Evolutionary conservation across 1,140 invertebrate species (phyloP), one percentile per base, ranked within the genome.

Genomic region (Conus betulinus): DNA sequence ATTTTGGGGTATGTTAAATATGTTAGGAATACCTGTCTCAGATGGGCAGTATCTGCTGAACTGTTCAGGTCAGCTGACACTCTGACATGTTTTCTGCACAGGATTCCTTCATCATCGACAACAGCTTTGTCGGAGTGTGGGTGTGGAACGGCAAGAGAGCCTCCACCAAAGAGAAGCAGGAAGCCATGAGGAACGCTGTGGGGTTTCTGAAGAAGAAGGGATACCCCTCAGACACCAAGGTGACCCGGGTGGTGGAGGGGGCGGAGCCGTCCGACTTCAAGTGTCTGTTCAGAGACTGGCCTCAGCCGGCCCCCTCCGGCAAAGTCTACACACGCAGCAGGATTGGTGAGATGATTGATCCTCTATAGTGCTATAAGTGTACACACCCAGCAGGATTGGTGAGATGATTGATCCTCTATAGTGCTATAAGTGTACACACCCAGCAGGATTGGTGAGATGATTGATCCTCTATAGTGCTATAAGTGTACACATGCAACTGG

Each of bases 131-230:
- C 57, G 98, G 98, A 1, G 97, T 99, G 88, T 99, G 98, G 98
- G 97, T 98, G 3, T 99, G 98, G 98, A 97, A 98, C 11, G 98
- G 98, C 0, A 96, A 96, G 93, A 95, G 97, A 90, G 96, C 97
- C 71, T 97, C 95, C 82, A 95, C 95, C 63, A 97, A 96, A 90
- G 97, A 97, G 94, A 96, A 97, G 90, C 96, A 96, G 51, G 98
- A 97, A 95, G 97, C 97, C 1, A 97, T 98, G 95, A 96, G 97
- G 91, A 98, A 98, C 93, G 98, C 97, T 1, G 96, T 98, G 39
- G 98, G 98, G 0, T 98, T 98, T 93, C 97, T 98, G 0, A 97
- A 97, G 83, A 98, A 98, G 93, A 98, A 98, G 92, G 97, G 97
- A 52, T 98, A 98, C 93, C 96, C 97, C 0, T 96, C 96, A 27